A percentile compares a stretch with the other conserved stretches of the same genome.
phyloP scores from a whole-genome alignment of 2,113 vertebrate species.

The Phodopus roborovskii region DNA sequence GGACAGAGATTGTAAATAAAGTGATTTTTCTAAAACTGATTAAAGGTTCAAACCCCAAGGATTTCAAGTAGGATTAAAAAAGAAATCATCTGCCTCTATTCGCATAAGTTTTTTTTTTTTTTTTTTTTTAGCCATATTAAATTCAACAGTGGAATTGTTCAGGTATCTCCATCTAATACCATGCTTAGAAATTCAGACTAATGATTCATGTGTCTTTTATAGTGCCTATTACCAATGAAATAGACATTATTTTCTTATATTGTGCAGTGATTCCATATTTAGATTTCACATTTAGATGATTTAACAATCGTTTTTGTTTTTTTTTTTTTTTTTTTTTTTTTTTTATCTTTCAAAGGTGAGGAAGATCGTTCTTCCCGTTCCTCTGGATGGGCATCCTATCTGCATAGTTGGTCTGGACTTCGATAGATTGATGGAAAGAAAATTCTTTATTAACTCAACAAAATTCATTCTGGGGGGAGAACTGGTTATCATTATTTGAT shows the following conservation, averaged over 20 bases:
- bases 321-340: constrained; percentile 51
- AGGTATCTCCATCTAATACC: not conserved
- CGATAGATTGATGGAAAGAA: constrained; percentile 84
- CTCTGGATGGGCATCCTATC: constrained; percentile 96
- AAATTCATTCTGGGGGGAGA: constrained; percentile 13
- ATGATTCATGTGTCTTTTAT: not conserved
- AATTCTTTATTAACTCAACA: constrained; percentile 29
- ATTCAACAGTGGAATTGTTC: not conserved
- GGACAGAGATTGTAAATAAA: not conserved
- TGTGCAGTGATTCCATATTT: not conserved
- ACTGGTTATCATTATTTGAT: constrained; percentile 42
- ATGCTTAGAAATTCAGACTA: not conserved
- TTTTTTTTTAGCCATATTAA: not conserved
- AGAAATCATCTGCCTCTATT: not conserved
- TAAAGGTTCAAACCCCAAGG: not conserved
- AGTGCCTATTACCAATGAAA: not conserved
- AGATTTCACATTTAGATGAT: not conserved
- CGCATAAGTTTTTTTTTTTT: not conserved
- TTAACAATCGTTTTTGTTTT: constrained; percentile 2
- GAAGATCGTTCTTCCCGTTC: constrained; percentile 90
- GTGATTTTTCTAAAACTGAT: not conserved
- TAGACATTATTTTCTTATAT: not conserved
- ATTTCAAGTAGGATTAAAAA: not conserved
- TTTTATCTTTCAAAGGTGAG: constrained; percentile 87
- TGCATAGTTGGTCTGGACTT: constrained; percentile 99